phyloP scores from a whole-genome alignment of 2,888 invertebrate species.

The Diplolepis rosae region DNA sequence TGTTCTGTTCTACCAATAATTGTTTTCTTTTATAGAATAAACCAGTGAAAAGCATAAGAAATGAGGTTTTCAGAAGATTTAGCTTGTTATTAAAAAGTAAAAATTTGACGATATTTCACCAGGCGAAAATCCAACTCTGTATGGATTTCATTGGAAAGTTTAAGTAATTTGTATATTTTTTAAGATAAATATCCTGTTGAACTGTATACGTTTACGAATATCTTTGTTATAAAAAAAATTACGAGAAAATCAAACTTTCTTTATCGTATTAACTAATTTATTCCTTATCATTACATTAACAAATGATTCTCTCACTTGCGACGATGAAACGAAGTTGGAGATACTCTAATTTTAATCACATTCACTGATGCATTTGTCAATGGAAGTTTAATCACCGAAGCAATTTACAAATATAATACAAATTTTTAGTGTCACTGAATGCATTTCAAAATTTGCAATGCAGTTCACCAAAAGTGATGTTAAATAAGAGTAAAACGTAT shows the following conservation, averaged over 20 bases:
- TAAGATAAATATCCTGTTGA: neutral
- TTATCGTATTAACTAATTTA: conserved; percentile 20
- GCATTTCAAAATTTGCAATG: neutral
- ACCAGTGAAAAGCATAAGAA: too few relatives aligned
- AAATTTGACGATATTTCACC: neutral
- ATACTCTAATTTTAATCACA: neutral
- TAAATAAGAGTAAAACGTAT: conserved; percentile 19
- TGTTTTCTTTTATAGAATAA: too few relatives aligned
- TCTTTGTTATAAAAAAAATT: conserved; percentile 23
- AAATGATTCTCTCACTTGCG: conserved; percentile 5
- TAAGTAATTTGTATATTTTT: conserved; percentile 6
- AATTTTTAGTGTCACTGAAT: conserved; percentile 9
- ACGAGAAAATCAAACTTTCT: neutral
- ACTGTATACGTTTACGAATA: neutral
- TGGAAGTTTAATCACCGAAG: neutral
- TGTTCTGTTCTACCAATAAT: too few relatives aligned
- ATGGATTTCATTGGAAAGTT: neutral
- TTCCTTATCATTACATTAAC: conserved; percentile 25
- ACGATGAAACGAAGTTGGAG: conserved; percentile 1
- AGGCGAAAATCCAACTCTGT: neutral
- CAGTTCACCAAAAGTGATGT: conserved; percentile 16
- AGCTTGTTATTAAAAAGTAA: too few relatives aligned
- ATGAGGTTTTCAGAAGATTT: too few relatives aligned
- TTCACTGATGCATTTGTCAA: neutral
- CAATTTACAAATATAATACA: conserved; percentile 30